Evolutionary conservation across 2,888 invertebrate genomes (phyloP).

Genomic region (Philonicus albiceps): DNA sequence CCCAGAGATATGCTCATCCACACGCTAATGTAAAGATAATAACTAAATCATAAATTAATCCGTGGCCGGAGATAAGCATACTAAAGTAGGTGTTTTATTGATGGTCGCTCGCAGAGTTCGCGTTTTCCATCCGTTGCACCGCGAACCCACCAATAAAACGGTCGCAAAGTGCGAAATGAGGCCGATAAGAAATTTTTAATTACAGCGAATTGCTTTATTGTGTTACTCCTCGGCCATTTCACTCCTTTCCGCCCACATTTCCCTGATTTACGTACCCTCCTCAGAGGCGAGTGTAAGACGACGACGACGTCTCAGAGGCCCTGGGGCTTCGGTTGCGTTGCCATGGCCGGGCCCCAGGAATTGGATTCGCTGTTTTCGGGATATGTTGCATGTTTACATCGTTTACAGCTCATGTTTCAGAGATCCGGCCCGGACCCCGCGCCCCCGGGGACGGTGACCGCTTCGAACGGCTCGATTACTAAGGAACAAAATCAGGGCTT

Average conservation of each 20-base stretch:
- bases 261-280: constrained; percentile 50
- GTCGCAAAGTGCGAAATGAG: constrained; percentile 34
- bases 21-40: constrained; percentile 37
- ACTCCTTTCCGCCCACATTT: constrained; percentile 52
- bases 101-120: neutral
- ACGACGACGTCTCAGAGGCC: neutral
- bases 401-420: constrained; percentile 43
- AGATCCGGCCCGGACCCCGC: neutral
- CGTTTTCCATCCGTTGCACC: neutral
- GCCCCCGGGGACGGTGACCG: neutral
- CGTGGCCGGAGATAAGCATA: constrained; percentile 16
- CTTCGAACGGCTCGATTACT: neutral
- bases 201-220: constrained; percentile 48
- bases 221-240: constrained; percentile 51
- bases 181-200: constrained; percentile 42
- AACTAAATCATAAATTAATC: constrained; percentile 38
- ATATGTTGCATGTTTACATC: constrained; percentile 42
- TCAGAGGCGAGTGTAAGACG: constrained; percentile 42
- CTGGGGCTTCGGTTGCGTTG: neutral
- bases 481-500: constrained; percentile 22
- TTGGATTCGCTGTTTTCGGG: constrained; percentile 32
- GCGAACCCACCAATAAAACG: constrained; percentile 16
- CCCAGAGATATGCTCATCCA: neutral
- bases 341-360: neutral
- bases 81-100: constrained; percentile 40